Evolutionary conservation across 2,113 vertebrate species (phyloP), one percentile per base, ranked within the genome.

Genomic region (Arenaria interpres): DNA sequence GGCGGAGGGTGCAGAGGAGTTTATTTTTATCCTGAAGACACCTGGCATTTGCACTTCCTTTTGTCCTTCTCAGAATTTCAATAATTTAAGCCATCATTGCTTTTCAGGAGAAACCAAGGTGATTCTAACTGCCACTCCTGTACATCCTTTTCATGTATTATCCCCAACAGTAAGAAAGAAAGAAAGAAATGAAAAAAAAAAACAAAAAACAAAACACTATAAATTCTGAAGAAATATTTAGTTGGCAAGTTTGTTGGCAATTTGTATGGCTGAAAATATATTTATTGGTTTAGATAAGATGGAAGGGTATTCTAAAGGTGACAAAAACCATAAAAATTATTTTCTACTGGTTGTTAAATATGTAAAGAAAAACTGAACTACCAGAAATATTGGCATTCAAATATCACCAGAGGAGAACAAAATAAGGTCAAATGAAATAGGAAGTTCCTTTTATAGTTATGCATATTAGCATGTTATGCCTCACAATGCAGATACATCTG

Each of bases 91-190:
- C 17, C 56, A 28, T 48, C 20, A 22, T 17, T 54, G 0, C 0
- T 60, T 79, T 91, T 59, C 51, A 85, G 19, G 10, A 71, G 53
- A 71, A 75, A 72, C 2, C 3, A 60, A 54, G 16, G 11, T 41
- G 7, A 43, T 95, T 85, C 19, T 60, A 77, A 30, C 28, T 80
- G 10, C 14, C 13, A 10, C 3, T 85, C 13, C 7, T 51, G 6
- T 45, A 30, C 5, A 30, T 89, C 10, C 19, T 3, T 69, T 88
- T 78, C n/a, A 60, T 59, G 7, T 25, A 66, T 69, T 72, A 37
- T 30, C 3, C 4, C 2, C 1, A 37, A 28, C 0, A 35, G 5
- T 4, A 46, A 63, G 20, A 14, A 28, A 22, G 12, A 22, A 27
- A 45, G 6, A 18, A 23, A 53, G 32, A 30, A 3, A 33, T 22